Conservation (phyloP, 2,113 vertebrate genomes). For the Marmota monax region DNA sequence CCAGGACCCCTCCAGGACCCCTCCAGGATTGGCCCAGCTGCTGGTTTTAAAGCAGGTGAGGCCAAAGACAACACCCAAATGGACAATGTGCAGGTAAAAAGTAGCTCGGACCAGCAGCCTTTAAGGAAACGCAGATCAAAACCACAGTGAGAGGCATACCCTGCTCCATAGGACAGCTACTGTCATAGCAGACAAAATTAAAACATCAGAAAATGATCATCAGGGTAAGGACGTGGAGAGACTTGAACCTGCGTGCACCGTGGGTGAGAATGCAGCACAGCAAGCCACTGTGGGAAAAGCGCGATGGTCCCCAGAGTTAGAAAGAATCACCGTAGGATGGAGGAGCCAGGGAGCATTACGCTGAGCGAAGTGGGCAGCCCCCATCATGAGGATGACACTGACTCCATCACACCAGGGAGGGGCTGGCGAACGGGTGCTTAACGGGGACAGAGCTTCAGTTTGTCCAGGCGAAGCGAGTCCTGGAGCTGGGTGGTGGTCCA, state of each 20-base stretch:
- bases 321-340: too few relatives aligned
- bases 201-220: not conserved
- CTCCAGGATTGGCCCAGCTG: too few relatives aligned
- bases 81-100: not conserved
- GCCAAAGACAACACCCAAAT: not conserved
- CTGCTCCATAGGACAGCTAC: not conserved
- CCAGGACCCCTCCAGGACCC: too few relatives aligned
- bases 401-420: too few relatives aligned
- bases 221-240: not conserved
- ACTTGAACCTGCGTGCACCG: fast-evolving
- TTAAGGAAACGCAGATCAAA: not conserved
- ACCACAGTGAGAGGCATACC: not conserved
- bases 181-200: not conserved
- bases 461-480: not conserved
- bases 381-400: too few relatives aligned
- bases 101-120: fast-evolving
- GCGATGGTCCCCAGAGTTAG: not conserved
- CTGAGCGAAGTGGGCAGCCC: too few relatives aligned
- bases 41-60: too few relatives aligned
- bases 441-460: too few relatives aligned
- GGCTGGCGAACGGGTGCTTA: not conserved
- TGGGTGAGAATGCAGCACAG: too few relatives aligned
- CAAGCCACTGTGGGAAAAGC: fast-evolving
- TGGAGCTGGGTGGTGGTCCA: too few relatives aligned
- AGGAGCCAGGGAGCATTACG: too few relatives aligned